Percentiles rank a stretch among this genome's conserved stretches.
Evolutionary conservation across 2,113 vertebrate species (phyloP).

Genomic region (Apus apus): DNA sequence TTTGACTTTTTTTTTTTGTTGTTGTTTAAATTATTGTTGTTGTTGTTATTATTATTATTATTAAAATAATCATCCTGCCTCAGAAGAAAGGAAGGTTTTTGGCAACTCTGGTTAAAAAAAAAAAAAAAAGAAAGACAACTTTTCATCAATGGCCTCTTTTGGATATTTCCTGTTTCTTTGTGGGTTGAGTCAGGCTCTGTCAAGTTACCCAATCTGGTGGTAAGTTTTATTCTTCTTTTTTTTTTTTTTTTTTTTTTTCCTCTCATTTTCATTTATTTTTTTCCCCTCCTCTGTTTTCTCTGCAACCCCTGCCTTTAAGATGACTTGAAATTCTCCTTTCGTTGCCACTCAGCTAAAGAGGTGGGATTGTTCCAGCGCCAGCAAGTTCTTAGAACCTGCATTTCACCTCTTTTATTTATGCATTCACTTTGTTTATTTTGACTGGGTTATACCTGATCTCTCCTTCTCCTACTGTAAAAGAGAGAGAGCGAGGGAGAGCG

Average conservation of each 20-base stretch:
- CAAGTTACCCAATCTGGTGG: constrained; percentile 94
- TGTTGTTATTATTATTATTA: constrained; percentile 34
- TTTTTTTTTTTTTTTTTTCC: not conserved
- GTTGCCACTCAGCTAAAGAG: constrained; percentile 62
- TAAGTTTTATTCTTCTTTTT: constrained; percentile 76
- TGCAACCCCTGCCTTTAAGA: constrained; percentile 43
- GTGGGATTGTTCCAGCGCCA: constrained; percentile 68
- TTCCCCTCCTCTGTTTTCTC: constrained; percentile 25
- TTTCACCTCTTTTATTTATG: constrained; percentile 67
- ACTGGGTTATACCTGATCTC: constrained; percentile 67
- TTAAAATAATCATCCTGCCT: constrained; percentile 42
- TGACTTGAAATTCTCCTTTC: constrained; percentile 60
- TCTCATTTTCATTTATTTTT: constrained; percentile 41
- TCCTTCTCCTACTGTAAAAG: constrained; percentile 56
- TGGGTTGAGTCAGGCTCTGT: constrained; percentile 84
- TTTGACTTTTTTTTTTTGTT: not conserved
- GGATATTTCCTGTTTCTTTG: constrained; percentile 88
- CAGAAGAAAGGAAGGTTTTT: constrained; percentile 45
- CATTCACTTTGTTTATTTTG: constrained; percentile 68
- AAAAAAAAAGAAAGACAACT: constrained; percentile 39
- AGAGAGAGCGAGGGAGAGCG: constrained; percentile 42
- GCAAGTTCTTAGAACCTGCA: constrained; percentile 60
- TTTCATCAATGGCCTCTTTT: constrained; percentile 85
- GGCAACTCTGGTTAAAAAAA: constrained; percentile 27
- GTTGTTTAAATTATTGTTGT: constrained; percentile 7